A percentile compares a stretch with the other conserved stretches of the same genome.
Conservation (phyloP, 2,113 vertebrate species). For the Lampris incognitus region DNA sequence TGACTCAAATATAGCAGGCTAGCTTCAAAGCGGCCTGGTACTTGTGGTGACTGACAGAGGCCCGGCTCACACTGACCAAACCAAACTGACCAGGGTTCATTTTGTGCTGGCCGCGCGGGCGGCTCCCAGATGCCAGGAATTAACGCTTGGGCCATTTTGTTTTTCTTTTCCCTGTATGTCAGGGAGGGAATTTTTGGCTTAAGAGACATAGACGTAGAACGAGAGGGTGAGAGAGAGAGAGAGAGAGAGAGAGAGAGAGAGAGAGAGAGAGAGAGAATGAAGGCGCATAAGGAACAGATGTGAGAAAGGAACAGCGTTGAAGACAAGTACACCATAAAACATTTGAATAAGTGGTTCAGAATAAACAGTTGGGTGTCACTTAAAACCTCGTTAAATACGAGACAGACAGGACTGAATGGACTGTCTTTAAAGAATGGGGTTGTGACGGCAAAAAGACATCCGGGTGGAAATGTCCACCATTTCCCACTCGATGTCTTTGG, state of each 20-base stretch:
- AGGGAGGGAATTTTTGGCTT: slow-evolving; percentile 27
- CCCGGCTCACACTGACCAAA: slow-evolving; percentile 75
- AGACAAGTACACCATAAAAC: too few relatives aligned
- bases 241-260: neutral
- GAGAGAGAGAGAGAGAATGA: too few relatives aligned
- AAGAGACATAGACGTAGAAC: slow-evolving; percentile 21
- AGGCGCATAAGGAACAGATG: too few relatives aligned
- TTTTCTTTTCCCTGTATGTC: slow-evolving; percentile 48
- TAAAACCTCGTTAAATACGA: slow-evolving; percentile 5
- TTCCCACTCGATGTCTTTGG: slow-evolving; percentile 23
- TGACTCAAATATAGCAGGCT: slow-evolving; percentile 71
- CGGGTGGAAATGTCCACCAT: slow-evolving; percentile 40
- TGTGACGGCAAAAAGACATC: slow-evolving; percentile 52
- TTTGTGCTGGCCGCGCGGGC: slow-evolving; percentile 63
- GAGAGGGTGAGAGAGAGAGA: neutral
- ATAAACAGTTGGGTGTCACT: too few relatives aligned
- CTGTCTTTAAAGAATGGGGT: slow-evolving; percentile 43
- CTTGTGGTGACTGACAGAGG: slow-evolving; percentile 73
- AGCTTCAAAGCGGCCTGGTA: slow-evolving; percentile 67
- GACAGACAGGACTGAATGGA: slow-evolving; percentile 46
- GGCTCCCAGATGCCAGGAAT: slow-evolving; percentile 73
- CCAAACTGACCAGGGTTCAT: slow-evolving; percentile 58
- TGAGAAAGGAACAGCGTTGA: too few relatives aligned
- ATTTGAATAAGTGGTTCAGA: too few relatives aligned
- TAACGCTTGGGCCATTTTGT: slow-evolving; percentile 50